Conservation (phyloP, 64 coral and sea anemone species). For the Hydrozoanthus tunicans region DNA sequence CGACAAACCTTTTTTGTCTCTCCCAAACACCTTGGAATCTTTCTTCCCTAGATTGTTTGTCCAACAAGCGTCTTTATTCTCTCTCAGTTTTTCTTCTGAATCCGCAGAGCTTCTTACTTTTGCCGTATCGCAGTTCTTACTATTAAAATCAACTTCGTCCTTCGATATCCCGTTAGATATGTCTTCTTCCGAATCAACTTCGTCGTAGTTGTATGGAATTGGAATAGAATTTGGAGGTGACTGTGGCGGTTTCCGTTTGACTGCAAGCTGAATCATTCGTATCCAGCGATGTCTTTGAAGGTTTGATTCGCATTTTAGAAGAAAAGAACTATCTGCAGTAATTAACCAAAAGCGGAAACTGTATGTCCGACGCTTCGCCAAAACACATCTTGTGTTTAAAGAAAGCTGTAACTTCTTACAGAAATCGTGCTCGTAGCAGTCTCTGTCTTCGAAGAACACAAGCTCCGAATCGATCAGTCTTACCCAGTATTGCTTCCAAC, state of each 20-base stretch:
- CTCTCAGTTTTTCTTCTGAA: neutral
- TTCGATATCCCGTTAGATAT: neutral
- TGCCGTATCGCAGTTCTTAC: neutral
- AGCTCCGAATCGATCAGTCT: neutral
- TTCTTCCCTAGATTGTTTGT: neutral
- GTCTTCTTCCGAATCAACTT: slow-evolving; percentile 26
- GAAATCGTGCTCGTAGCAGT: slow-evolving; percentile 54
- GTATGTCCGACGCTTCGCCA: slow-evolving; percentile 70
- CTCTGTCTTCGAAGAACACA: slow-evolving; percentile 43
- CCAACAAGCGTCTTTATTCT: neutral
- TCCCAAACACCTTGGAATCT: neutral
- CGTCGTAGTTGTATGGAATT: slow-evolving; percentile 36
- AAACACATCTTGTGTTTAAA: slow-evolving; percentile 57
- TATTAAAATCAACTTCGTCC: slow-evolving; percentile 1
- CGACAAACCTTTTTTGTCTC: neutral
- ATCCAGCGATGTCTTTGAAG: slow-evolving; percentile 94
- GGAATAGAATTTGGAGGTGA: slow-evolving; percentile 13
- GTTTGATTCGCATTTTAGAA: slow-evolving; percentile 83
- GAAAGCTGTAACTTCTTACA: slow-evolving; percentile 68
- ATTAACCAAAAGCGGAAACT: slow-evolving; percentile 76
- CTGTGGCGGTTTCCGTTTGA: slow-evolving; percentile 41
- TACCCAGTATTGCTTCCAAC: slow-evolving; percentile 53
- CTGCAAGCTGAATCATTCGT: slow-evolving; percentile 72
- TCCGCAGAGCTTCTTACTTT: neutral
- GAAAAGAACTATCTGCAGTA: slow-evolving; percentile 49